Conservation (phyloP, 2,888 invertebrate genomes). For the Drosophila meridionalis region DNA sequence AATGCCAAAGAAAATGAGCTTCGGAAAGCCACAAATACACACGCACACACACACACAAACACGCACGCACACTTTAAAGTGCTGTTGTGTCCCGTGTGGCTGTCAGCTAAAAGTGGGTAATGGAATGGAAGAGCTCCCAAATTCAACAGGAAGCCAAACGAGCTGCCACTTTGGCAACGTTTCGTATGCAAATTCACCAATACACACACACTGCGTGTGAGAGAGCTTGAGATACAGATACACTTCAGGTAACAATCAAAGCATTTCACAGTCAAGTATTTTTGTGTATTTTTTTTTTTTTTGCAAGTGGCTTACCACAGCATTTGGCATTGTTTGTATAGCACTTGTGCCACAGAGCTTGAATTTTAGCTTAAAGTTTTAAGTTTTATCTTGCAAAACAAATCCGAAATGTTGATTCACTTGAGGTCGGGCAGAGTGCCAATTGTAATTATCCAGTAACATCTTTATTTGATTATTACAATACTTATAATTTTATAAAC, state of each 20-base stretch:
- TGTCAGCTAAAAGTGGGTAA: constrained; percentile 28
- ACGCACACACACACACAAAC: neutral
- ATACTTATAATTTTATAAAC: neutral
- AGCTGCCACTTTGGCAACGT: constrained; percentile 62
- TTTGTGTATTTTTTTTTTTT: constrained; percentile 15
- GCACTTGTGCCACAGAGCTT: constrained; percentile 31
- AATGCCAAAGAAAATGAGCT: constrained; percentile 17
- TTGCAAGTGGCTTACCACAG: constrained; percentile 61
- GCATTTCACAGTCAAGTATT: constrained; percentile 51
- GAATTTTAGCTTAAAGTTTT: neutral
- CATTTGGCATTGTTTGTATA: constrained; percentile 70
- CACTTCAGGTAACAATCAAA: constrained; percentile 68
- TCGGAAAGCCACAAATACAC: neutral
- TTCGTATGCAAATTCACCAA: constrained; percentile 60
- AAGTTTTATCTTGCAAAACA: neutral
- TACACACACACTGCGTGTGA: constrained; percentile 20
- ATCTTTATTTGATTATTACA: neutral
- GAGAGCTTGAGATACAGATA: constrained; percentile 55
- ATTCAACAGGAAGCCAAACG: constrained; percentile 46
- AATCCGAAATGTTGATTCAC: neutral
- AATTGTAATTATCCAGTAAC: neutral
- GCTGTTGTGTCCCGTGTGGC: constrained; percentile 13
- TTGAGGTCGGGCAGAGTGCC: neutral
- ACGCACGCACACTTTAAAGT: constrained; percentile 11
- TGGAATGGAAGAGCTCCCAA: constrained; percentile 52